phyloP scores from a whole-genome alignment of 2,888 invertebrate species.

The Eilema depressum region DNA sequence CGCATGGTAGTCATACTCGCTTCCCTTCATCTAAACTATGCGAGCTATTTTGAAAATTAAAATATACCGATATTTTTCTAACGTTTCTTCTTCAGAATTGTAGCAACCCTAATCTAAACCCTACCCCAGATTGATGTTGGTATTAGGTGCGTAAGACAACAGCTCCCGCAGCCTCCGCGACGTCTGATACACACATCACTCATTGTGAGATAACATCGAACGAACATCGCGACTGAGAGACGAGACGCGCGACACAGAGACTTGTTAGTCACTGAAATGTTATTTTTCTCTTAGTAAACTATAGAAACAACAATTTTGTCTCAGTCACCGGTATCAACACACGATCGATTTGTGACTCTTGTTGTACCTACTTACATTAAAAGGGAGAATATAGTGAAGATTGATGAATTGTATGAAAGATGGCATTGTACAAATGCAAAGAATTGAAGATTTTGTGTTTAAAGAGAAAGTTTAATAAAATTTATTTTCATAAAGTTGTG shows the following conservation, averaged over 20 bases:
- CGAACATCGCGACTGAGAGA: constrained; percentile 11
- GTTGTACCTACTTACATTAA: too few species aligned
- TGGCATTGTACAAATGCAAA: too few species aligned
- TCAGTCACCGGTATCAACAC: too few species aligned
- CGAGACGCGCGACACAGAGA: neutral
- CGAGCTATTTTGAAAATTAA: too few species aligned
- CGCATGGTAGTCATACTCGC: too few species aligned
- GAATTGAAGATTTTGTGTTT: too few species aligned
- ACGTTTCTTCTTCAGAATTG: neutral
- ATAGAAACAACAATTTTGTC: neutral
- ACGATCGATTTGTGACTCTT: too few species aligned
- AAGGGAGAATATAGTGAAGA: too few species aligned
- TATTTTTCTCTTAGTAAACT: constrained; percentile 3
- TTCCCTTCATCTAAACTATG: too few species aligned
- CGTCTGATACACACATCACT: constrained; percentile 37
- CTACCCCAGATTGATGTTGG: constrained; percentile 35
- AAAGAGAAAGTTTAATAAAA: too few species aligned
- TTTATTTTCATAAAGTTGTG: too few species aligned
- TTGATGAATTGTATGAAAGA: too few species aligned
- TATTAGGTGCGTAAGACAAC: constrained; percentile 38
- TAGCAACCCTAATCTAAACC: constrained; percentile 19
- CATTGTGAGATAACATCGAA: constrained; percentile 44
- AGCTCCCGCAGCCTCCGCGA: constrained; percentile 15
- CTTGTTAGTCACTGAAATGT: neutral
- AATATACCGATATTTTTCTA: neutral